Percentiles rank a stretch among this genome's conserved stretches.
Evolutionary conservation across 2,797 vertebrate genomes (phyloP).

Genomic region (Periophthalmus magnuspinnatus): DNA sequence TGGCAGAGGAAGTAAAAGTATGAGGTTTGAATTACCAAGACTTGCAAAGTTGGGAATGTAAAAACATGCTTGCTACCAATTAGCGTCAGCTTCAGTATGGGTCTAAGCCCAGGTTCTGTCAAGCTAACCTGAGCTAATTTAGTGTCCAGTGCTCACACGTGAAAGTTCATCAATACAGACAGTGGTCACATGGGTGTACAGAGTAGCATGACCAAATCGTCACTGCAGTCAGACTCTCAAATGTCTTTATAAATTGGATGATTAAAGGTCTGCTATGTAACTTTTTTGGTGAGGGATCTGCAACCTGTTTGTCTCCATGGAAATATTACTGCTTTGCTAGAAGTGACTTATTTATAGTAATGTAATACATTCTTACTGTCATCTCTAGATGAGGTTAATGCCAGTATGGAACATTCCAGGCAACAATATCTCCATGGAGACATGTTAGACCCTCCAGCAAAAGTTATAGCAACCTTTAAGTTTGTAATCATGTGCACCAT

Average conservation of each 20-base stretch:
- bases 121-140: constrained; percentile 58
- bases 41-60: constrained; percentile 37
- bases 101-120: constrained; percentile 46
- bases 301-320: no score
- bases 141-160: constrained; percentile 13
- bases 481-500: neutral
- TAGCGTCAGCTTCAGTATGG: constrained; percentile 49
- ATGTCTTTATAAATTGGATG: constrained; percentile 5
- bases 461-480: neutral
- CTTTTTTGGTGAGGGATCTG: no score
- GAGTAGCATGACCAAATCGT: constrained; percentile 17
- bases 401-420: neutral
- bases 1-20: constrained; percentile 45
- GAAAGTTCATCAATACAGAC: constrained; percentile 20
- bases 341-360: no score
- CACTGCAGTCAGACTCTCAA: neutral
- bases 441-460: neutral
- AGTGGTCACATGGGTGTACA: neutral
- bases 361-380: no score
- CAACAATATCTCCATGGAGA: neutral
- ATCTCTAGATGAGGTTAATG: no score
- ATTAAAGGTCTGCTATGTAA: neutral
- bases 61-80: constrained; percentile 47
- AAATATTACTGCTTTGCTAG: no score
- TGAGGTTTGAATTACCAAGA: constrained; percentile 49